phyloP scores from a whole-genome alignment of 1,140 invertebrate genomes.

The Camponotus vicinus region DNA sequence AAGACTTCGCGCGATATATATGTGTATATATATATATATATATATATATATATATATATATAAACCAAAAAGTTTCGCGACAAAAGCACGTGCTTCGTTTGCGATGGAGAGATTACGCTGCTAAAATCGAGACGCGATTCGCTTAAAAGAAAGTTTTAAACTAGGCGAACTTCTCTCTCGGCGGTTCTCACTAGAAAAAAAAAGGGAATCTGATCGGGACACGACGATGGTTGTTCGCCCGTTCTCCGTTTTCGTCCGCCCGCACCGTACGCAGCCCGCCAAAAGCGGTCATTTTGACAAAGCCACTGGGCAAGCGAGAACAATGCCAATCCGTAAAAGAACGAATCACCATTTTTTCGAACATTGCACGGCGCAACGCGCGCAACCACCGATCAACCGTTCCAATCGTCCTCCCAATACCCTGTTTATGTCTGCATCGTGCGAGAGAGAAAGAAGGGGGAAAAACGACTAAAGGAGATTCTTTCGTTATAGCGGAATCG shows the following conservation, averaged over 20 bases:
- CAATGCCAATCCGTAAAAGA: slow-evolving; percentile 73
- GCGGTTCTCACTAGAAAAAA: slow-evolving; percentile 68
- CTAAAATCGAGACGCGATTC: slow-evolving; percentile 52
- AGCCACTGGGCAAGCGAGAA: slow-evolving; percentile 79
- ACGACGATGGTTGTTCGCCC: slow-evolving; percentile 3
- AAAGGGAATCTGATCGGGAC: not conserved
- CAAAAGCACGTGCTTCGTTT: slow-evolving; percentile 49
- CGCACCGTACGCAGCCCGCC: slow-evolving; percentile 78
- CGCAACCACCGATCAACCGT: slow-evolving; percentile 33
- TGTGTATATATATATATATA: not conserved
- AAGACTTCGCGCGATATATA: not conserved
- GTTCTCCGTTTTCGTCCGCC: slow-evolving; percentile 73
- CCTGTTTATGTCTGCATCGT: slow-evolving; percentile 78
- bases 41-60: not conserved
- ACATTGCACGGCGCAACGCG: slow-evolving; percentile 47
- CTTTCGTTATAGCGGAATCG: slow-evolving; percentile 23
- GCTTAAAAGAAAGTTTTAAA: not conserved
- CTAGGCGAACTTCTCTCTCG: slow-evolving; percentile 26
- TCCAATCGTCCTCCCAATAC: slow-evolving; percentile 64
- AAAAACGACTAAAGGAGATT: slow-evolving; percentile 51
- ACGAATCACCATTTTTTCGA: slow-evolving; percentile 77
- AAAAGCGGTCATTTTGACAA: slow-evolving; percentile 84
- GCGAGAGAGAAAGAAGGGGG: slow-evolving; percentile 50
- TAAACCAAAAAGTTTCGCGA: slow-evolving; percentile 29
- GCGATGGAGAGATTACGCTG: slow-evolving; percentile 46